Evolutionary conservation across 2,888 invertebrate species (phyloP).

Genomic region (Maniola hyperantus): DNA sequence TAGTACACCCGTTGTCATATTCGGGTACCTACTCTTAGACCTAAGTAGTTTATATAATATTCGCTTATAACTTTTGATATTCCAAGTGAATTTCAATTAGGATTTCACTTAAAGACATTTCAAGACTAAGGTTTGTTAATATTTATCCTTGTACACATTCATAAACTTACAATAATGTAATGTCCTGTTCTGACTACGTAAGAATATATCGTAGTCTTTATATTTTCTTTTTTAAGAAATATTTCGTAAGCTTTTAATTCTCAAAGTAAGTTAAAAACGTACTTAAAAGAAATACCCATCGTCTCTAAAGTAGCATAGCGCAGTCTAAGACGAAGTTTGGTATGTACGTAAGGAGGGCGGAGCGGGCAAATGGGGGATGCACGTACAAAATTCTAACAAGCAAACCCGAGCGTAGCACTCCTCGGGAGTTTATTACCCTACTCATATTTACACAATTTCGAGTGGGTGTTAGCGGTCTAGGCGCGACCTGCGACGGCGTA

Average conservation of each 20-base stretch:
- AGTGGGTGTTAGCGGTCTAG: constrained; percentile 68
- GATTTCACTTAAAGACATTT: too few relatives aligned
- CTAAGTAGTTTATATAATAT: too few relatives aligned
- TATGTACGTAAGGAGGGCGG: constrained; percentile 54
- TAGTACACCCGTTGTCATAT: too few relatives aligned
- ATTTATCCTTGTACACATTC: too few relatives aligned
- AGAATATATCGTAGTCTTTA: too few relatives aligned
- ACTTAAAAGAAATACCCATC: constrained; percentile 54
- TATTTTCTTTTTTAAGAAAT: not conserved
- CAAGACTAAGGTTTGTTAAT: too few relatives aligned
- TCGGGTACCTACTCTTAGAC: too few relatives aligned
- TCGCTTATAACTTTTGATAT: too few relatives aligned
- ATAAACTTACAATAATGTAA: too few relatives aligned
- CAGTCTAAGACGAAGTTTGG: constrained; percentile 62
- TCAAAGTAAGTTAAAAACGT: constrained; percentile 37
- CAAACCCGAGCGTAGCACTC: constrained; percentile 72
- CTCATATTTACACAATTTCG: constrained; percentile 76
- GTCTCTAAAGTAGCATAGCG: constrained; percentile 57
- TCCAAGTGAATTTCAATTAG: too few relatives aligned
- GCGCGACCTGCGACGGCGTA: constrained; percentile 48
- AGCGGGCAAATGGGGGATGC: constrained; percentile 55
- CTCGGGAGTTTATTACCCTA: constrained; percentile 73
- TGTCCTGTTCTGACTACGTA: too few relatives aligned
- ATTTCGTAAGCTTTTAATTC: constrained; percentile 38
- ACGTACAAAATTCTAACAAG: constrained; percentile 72